A percentile compares a stretch with the other conserved stretches of the same genome.
phyloP scores from a whole-genome alignment of 2,113 vertebrate species.

The Macroglossus sobrinus region DNA sequence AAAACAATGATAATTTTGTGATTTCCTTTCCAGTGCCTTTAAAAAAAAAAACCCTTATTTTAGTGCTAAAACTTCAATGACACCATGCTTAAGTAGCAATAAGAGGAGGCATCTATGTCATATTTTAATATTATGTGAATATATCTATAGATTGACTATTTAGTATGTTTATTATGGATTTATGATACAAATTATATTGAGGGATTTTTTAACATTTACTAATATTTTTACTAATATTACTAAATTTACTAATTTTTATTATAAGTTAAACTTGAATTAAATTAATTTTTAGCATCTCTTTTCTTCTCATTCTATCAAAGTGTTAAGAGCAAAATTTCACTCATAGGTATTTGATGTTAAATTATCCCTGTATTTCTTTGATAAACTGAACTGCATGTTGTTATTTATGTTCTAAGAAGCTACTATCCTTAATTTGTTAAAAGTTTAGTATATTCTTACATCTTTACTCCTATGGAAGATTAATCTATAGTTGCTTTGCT shows the following conservation, averaged over 20 bases:
- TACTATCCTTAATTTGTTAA: not conserved
- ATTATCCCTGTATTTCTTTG: not conserved
- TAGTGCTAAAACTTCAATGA: not conserved
- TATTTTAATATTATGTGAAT: not conserved
- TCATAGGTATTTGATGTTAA: not conserved
- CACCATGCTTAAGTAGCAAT: not conserved
- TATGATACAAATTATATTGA: not conserved
- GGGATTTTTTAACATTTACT: not conserved
- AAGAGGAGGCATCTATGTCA: not conserved
- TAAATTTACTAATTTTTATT: not conserved
- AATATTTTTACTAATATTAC: not conserved
- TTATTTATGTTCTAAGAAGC: not conserved
- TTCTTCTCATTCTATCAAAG: not conserved
- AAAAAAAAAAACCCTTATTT: not conserved
- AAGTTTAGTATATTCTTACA: not conserved
- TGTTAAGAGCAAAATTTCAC: not conserved
- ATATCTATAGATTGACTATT: not conserved
- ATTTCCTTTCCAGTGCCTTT: not conserved
- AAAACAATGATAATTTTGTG: not conserved
- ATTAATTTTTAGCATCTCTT: not conserved
- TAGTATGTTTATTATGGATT: not conserved
- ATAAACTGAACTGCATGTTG: not conserved
- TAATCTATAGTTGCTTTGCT: not conserved
- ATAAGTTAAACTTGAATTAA: not conserved
- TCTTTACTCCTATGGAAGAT: not conserved